Evolutionary conservation across 2,113 vertebrate genomes (phyloP).

Genomic region (Etia nguti): DNA sequence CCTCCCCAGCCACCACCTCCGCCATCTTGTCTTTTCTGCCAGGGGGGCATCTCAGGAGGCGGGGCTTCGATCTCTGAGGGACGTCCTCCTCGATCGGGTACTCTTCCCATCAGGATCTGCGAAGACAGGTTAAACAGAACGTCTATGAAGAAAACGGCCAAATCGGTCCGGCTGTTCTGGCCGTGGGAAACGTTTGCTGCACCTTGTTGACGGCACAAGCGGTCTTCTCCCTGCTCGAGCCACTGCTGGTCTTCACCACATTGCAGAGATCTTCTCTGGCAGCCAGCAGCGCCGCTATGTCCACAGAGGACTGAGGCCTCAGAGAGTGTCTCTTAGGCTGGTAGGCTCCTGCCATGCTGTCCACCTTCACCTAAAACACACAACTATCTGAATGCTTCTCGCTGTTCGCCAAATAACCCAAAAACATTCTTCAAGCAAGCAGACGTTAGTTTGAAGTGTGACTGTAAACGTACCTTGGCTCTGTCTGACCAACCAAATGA

Average conservation of each 20-base stretch:
- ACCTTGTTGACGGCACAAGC: constrained; percentile 92
- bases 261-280: constrained; percentile 90
- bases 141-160: neutral
- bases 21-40: constrained; percentile 89
- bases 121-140: neutral
- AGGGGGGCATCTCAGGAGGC: constrained; percentile 91
- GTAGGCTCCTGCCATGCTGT: constrained; percentile 90
- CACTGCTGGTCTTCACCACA: constrained; percentile 91
- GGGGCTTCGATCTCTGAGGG: constrained; percentile 90
- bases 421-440: neutral
- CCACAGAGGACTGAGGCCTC: constrained; percentile 73
- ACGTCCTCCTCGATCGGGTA: constrained; percentile 91
- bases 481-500: constrained; percentile 97
- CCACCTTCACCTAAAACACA: constrained; percentile 75
- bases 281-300: constrained; percentile 82
- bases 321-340: constrained; percentile 86
- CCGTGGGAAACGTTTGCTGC: neutral
- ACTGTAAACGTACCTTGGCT: constrained; percentile 80
- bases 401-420: neutral
- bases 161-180: accelerated
- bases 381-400: neutral
- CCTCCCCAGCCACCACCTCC: constrained; percentile 49
- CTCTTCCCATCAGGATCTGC: constrained; percentile 93
- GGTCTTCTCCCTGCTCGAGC: constrained; percentile 81
- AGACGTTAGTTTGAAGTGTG: neutral